Evolutionary conservation across 2,797 vertebrate genomes (phyloP), one percentile per base, ranked within the genome.

Genomic region (Thunnus albacares): DNA sequence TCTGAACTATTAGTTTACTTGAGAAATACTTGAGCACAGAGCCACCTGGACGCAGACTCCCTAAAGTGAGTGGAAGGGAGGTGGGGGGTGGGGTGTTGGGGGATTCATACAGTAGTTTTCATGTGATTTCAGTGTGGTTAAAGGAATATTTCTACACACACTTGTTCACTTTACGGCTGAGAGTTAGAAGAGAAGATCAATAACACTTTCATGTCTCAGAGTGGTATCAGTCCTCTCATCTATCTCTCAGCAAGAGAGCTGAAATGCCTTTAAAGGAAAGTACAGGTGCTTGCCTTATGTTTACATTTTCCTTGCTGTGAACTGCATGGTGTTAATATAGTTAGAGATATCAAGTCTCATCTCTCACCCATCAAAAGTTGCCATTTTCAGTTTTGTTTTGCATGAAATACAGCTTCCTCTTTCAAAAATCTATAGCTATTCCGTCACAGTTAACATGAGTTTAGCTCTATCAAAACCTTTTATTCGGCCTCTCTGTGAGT

Each of bases 41-140:
- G 60, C 26, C 78, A 79, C 73, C 60, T 75, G 76, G 73, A 20
- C 59, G 10, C 43, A 22, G 63, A 52, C 70, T 55, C 49, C 17
- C 26, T 56, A 26, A 76, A 20, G 10, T 51, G 47, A 51, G 38
- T 38, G 10, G 38, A 10, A 11, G 38, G 7, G 11, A 3, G 38
- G 38, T 11, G 38, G 9, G 10, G 35, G 38, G 11, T 30, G 28
- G 28, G 28, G 28, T 30, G 28, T 30, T 30, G 38, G 38, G 30
- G 5, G 30, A 33, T 38, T 38, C 38, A 38, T 38, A 11, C 38
- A 38, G 38, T n/a, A 26, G 20, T 8, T 53, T 9, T 35, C 1
- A 1, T 22, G 33, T 4, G 5, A 53, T 38, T 30, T 60, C 8
- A 17, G 13, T 22, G 9, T 30, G 22, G 41, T 38, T 57, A 38